Evolutionary conservation across 2,113 vertebrate genomes (phyloP), one percentile per base, ranked within the genome.

Genomic region (Setophaga kirtlandii): DNA sequence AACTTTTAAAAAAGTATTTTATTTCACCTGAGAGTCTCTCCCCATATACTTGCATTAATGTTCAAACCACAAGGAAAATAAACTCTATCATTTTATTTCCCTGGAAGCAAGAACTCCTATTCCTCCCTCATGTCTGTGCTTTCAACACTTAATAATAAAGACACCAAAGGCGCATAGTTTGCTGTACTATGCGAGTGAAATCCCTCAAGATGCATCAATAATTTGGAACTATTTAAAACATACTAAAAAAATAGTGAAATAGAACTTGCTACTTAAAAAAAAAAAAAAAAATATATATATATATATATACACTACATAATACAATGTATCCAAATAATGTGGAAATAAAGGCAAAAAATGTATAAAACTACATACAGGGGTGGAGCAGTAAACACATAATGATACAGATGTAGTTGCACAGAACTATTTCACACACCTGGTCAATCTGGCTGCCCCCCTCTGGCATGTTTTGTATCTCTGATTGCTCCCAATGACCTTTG

Each of bases 401-500:
- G 42, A 60, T 68, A 80, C 39, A 58, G 35, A 47, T 11, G n/a
- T 21, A 47, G 41, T 47, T 56, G 25, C 55, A 47, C 2, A 62
- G 59, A 69, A 9, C 18, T 24, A 22, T 81, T 76, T 89, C 28
- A 21, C 64, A 71, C 41, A 80, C 76, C 53, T 87, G 53, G 81
- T 15, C 80, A 24, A 81, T 44, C 42, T 82, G 80, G 68, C 41
- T 91, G 35, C 52, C 64, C 71, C 81, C 62, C 87, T 89, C 55
- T 55, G 33, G 17, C 53, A 83, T 1, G 1, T 82, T 73, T 73
- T 55, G 27, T 83, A 91, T 46, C 42, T 87, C 63, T 89, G 53
- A 74, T 86, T 90, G 78, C 65, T 94, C 86, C 86, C 69, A 87
- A 42, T 94, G 96, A 98, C 97, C 95, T 96, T 74, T 92, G 79